Base-by-base conservation (phyloP, 2,797 vertebrate species). In the Hoplostethus mediterraneus region DNA sequence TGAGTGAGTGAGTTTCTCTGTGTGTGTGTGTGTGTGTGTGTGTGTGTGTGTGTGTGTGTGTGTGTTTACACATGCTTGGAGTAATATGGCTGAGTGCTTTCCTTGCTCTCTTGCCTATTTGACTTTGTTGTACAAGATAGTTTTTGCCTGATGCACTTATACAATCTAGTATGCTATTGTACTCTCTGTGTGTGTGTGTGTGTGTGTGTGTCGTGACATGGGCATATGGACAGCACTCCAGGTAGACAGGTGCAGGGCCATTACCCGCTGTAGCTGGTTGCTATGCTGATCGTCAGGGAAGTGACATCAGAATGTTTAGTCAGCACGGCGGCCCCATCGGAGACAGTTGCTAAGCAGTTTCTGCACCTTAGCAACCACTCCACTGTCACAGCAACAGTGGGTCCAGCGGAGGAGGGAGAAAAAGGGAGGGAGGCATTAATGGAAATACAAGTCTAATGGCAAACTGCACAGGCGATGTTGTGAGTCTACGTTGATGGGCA, bases 271-370 rank as follows among this genome's bases (percentile, higher is more conserved):
- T 61, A 52, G 68, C 75, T 55, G 68, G 85, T 89, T 93, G 87
- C 90, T 81, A 85, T 76, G 87, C 85, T 73, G 73, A 87, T 91
- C 74, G 87, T 83, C 83, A 83, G 69, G 86, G 88, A 92, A 92
- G 86, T 93, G 88, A 92, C 91, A 85, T 93, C 82, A 88, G 75
- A 67, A 75, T 86, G 87, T 90, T 91, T 94, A 94, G 91, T 94
- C 91, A 93, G 92, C 92, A 89, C 63, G 72, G 87, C 60, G 30
- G 87, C 86, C 70, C 84, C 52, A 56, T 76, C 63, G 67, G 90
- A 93, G 91, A 90, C 89, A 82, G 94, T 95, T 95, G 95, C 94
- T 94, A 94, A 94, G 94, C 94, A 95, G 93, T 92, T 91, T 94
- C 89, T 89, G 85, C 86, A 90, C 94, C 94, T 80, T 93, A 94